These are phyloP conservation scores for Fringilla coelebs DNA, from an alignment of 2,797 vertebrate species.

Conservation along the genomic window DNA sequence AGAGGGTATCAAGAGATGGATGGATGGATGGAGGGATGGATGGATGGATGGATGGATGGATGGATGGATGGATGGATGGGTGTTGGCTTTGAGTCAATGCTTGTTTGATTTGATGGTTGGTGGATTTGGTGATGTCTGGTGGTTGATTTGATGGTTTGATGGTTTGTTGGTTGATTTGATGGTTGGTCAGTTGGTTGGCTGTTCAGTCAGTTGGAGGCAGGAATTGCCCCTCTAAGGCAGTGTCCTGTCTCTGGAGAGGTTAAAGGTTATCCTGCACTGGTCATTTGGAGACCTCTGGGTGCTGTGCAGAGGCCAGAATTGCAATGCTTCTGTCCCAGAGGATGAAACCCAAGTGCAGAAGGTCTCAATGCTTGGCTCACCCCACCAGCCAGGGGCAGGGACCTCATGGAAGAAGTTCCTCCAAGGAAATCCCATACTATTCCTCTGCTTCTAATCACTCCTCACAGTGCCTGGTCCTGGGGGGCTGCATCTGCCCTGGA, in stretches of 20 bases:
- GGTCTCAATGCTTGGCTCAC: not conserved
- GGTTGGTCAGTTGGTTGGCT: too few relatives aligned
- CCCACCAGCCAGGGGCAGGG: not conserved
- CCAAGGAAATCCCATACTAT: not conserved
- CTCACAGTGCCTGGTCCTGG: not conserved
- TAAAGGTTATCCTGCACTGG: not conserved
- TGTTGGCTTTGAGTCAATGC: not conserved
- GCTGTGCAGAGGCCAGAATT: not conserved
- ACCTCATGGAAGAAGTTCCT: not conserved
- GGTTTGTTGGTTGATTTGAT: not conserved
- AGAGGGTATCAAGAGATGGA: not conserved
- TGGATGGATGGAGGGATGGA: not conserved
- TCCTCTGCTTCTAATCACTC: not conserved
- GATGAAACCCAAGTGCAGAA: not conserved
- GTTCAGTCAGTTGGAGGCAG: not conserved
- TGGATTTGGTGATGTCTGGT: not conserved
- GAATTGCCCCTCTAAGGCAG: not conserved
- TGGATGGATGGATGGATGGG: not conserved
- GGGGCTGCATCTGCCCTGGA: not conserved
- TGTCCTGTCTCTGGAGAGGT: not conserved
- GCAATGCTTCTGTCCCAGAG: not conserved
- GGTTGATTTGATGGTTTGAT: not conserved
- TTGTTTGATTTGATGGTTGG: not conserved
- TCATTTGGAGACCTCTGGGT: not conserved
- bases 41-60: not conserved